phyloP scores from a whole-genome alignment of 2,888 invertebrate genomes.

The Sphaerophoria rueppellii region DNA sequence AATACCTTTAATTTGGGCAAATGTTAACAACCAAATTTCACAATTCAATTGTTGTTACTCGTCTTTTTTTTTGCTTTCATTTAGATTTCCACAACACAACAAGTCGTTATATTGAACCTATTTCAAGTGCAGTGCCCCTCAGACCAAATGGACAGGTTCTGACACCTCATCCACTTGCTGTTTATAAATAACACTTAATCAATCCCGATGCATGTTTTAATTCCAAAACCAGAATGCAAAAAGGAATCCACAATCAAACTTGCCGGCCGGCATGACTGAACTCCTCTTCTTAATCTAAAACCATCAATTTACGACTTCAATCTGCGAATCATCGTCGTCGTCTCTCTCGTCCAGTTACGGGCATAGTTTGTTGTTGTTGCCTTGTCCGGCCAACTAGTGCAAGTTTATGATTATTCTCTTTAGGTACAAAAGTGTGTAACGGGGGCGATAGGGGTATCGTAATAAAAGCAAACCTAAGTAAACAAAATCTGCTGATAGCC shows the following conservation, averaged over 20 bases:
- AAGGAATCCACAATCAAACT: neutral
- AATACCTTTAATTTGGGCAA: no score
- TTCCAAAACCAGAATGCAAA: slow-evolving; percentile 2
- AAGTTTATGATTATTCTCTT: slow-evolving; percentile 13
- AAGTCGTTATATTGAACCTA: no score
- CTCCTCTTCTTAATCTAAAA: neutral
- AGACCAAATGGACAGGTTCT: neutral
- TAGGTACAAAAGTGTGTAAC: slow-evolving; percentile 7
- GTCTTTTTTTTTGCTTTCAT: no score
- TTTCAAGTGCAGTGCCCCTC: no score
- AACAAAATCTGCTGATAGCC: slow-evolving; percentile 68
- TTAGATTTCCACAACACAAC: no score
- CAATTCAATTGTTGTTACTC: no score
- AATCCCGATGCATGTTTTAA: slow-evolving; percentile 14
- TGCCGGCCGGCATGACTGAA: neutral
- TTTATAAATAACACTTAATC: slow-evolving; percentile 17
- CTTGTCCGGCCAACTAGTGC: neutral
- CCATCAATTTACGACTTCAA: slow-evolving; percentile 21
- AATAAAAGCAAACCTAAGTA: slow-evolving; percentile 43
- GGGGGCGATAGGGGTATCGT: slow-evolving; percentile 14
- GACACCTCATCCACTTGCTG: neutral
- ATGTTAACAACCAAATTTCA: no score
- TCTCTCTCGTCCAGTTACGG: neutral
- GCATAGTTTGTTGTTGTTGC: neutral
- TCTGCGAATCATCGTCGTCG: slow-evolving; percentile 5